Evolutionary conservation across 92 coral and sea anemone genomes (phyloP).

Genomic region (Palythoa grandis): DNA sequence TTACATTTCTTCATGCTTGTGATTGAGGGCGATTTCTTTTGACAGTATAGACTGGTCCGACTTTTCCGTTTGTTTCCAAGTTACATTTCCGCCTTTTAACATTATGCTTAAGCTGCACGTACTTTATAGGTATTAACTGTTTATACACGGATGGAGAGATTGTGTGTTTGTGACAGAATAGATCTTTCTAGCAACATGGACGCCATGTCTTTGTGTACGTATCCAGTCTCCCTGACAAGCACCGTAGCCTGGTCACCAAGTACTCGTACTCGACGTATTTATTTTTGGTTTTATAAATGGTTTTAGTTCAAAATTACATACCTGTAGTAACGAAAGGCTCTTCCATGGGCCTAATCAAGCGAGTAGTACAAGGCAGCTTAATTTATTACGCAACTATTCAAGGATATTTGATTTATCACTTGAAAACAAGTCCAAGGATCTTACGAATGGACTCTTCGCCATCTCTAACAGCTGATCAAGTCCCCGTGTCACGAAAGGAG

Average conservation of each 20-base stretch:
- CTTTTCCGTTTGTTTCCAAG: background rate
- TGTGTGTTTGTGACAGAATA: too few species aligned
- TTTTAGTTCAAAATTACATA: background rate
- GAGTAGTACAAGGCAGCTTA: background rate
- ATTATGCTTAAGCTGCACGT: background rate
- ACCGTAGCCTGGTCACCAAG: background rate
- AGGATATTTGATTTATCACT: constrained; percentile 21
- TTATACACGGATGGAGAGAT: background rate
- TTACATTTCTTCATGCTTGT: constrained; percentile 40
- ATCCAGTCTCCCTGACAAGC: background rate
- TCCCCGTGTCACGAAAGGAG: background rate
- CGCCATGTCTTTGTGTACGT: background rate
- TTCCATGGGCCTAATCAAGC: background rate
- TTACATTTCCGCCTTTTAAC: background rate
- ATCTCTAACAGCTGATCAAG: background rate
- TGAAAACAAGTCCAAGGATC: background rate
- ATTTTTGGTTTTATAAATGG: background rate
- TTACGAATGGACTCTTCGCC: background rate
- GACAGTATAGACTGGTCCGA: constrained; percentile 5
- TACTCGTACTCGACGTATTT: background rate
- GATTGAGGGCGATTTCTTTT: constrained; percentile 29
- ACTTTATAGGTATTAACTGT: background rate
- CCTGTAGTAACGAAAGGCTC: background rate
- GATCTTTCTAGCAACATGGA: background rate
- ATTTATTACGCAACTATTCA: constrained; percentile 7